Percentiles rank a stretch among this genome's conserved stretches.
phyloP scores from a whole-genome alignment of 2,888 invertebrate genomes.

The Volucella zonaria region DNA sequence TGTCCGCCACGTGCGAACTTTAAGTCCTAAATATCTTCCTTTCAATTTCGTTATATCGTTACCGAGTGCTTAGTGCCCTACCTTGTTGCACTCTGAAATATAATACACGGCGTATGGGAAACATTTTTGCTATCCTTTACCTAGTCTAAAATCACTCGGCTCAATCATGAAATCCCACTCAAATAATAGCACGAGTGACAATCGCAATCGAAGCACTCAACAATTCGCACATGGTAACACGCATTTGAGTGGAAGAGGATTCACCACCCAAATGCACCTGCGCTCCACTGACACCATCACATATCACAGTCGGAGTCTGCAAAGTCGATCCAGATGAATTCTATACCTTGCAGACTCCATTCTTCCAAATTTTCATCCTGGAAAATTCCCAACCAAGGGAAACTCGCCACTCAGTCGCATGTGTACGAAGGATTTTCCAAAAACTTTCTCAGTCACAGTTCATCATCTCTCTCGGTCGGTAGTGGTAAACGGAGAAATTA shows the following conservation, averaged over 20 bases:
- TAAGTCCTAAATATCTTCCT: too few relatives aligned
- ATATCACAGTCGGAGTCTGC: conserved; percentile 55
- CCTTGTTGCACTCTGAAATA: neutral
- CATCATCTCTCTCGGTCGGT: conserved; percentile 73
- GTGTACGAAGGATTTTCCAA: conserved; percentile 54
- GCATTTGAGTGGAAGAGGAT: conserved; percentile 27
- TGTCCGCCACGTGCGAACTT: too few relatives aligned
- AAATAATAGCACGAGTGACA: neutral
- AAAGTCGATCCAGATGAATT: conserved; percentile 61
- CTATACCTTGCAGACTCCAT: conserved; percentile 55
- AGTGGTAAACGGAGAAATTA: conserved; percentile 61
- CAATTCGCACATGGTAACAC: conserved; percentile 54
- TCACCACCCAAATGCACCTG: conserved; percentile 50
- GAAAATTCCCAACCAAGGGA: conserved; percentile 52
- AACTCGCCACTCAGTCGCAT: conserved; percentile 29
- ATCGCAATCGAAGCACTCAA: neutral
- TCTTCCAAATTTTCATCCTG: conserved; percentile 51
- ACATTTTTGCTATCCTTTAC: conserved; percentile 26
- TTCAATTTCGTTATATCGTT: too few relatives aligned
- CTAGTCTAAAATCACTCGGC: conserved; percentile 17
- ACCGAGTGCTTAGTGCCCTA: neutral
- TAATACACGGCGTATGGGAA: conserved; percentile 29
- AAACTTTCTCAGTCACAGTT: conserved; percentile 69
- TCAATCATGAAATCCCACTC: conserved; percentile 14
- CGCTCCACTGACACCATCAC: conserved; percentile 31